Base-by-base conservation (phyloP, 2,113 vertebrate genomes). In the Thamnaconus septentrionalis region DNA sequence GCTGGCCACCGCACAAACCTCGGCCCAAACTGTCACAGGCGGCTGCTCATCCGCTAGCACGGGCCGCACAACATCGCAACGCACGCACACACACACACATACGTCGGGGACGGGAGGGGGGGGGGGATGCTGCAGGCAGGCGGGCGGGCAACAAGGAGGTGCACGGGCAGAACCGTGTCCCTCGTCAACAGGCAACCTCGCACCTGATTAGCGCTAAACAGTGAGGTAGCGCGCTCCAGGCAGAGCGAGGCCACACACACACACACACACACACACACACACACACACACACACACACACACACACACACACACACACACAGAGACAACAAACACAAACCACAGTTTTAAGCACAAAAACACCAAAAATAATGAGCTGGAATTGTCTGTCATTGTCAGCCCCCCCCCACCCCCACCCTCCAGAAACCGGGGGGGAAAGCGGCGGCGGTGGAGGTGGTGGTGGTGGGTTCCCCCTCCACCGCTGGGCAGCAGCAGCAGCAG, bases 1-100 rank as follows among this genome's bases (percentile, higher is more conserved):
- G 89, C 88, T 89, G 90, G 88, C 88, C 68, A 70, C 78, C 88
- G 70, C 79, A 87, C 82, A 86, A 83, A 79, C 75, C 62, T 12
- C 62, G 66, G 77, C 61, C 73, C 77, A 50, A 50, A 50, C 83
- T 73, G 84, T 76, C 73, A 68, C 69, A 78, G 63, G 49, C 65
- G 63, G 44, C 69, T 50, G 10, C n/a, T 4, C 48, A 56, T 73
- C 63, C 51, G 5, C 63, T 64, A 67, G 39, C 66, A 40, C 5
- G 50, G 51, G 53, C 66, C 52, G 61, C 10, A 7, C 7, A 53
- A 53, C 45, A 69, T 41, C 41, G 46, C 60, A 43, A 53, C 55
- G 55, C 41, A 10, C 44, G 56, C 51, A 41, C 53, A 56, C 44
- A 61, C 44, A 61, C 53, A 73, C 40, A 45, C 9, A 64, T 43